Base-by-base conservation (phyloP, 2,797 vertebrate genomes). In the Acanthornis magna region DNA sequence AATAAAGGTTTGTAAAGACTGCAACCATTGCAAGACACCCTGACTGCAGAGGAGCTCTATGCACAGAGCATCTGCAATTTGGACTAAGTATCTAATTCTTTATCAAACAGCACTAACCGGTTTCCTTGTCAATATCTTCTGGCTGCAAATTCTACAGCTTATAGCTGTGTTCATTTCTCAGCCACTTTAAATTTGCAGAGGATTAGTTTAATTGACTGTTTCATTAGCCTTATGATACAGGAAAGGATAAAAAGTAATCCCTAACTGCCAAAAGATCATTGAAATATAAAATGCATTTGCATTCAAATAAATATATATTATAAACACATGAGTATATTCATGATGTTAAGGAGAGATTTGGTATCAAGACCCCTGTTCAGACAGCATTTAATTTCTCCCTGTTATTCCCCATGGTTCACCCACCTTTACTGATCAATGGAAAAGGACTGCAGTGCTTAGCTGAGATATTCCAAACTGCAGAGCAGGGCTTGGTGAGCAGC, bases 161-260 rank as follows among this genome's bases (percentile, higher is more conserved):
- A 74, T 50, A 88, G 36, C n/a, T 82, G 25, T 75, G 67, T 66
- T 91, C 27, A 34, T 94, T 91, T 92, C 60, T 91, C 82, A 94
- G 51, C 63, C 63, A 82, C 74, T 95, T 91, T 71, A 93, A 81
- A 85, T 95, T 90, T 94, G 80, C 80, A 90, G 83, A 90, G 83
- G 95, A 96, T 96, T 96, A 95, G 90, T 91, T 95, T 94, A 96
- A 97, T 96, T 82, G 89, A 94, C 88, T 96, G 34, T 93, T 95
- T 96, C 40, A 11, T 95, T 93, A 94, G 79, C 73, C 70, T 85
- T 91, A 87, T 76, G 89, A 85, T 91, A 89, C 60, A 91, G 77
- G 71, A 85, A 93, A 90, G 79, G 85, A 94, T 92, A 90, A 86
- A 93, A 88, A 60, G 32, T 89, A 96, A 94, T 87, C 85, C 76